Evolutionary conservation across 2,888 invertebrate species (phyloP), one percentile per base, ranked within the genome.

Genomic region (Amblyjoppa fuscipennis): DNA sequence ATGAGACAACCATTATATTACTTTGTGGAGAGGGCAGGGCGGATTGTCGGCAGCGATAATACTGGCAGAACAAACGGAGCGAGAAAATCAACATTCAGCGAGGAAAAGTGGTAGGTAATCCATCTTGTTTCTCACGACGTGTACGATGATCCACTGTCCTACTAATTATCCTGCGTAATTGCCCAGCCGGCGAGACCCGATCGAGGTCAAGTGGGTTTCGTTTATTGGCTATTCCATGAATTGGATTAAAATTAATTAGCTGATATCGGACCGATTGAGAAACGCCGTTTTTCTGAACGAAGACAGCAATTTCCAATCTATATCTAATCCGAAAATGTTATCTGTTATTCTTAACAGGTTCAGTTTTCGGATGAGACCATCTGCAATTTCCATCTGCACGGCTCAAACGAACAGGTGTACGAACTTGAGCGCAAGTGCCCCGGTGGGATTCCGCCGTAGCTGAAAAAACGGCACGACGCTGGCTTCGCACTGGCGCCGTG

Each of bases 41-140:
- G 20, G 56, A 9, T 9, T 20, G 25, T 53, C 16, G 25, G 25
- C 7, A 53, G 20, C 20, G 25, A 59, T 59, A 3, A 59, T 59
- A 59, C 59, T 28, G 59, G 59, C 11, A 20, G 20, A 28, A 59
- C 25, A 59, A 25, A 59, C 59, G 13, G 59, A 59, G 11, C 59
- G 59, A 59, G 25, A 59, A 59, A 59, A 28, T 59, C 59, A 59
- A 59, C 59, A 59, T 59, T 59, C 28, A 25, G 28, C 20, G 25
- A 7, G 20, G 56, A 9, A 25, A 59, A 59, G 28, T 11, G 13
- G 28, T 11, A 28, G 20, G 59, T 59, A 20, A 59, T 59, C 28
- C 59, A 25, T 59, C 59, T 59, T 59, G 11, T 11, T 3, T 25
- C 20, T 13, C 59, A 1, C 25, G 59, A 59, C 59, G 11, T 59